phyloP scores from a whole-genome alignment of 2,888 invertebrate species.

The Melikaiella ostensackeni region DNA sequence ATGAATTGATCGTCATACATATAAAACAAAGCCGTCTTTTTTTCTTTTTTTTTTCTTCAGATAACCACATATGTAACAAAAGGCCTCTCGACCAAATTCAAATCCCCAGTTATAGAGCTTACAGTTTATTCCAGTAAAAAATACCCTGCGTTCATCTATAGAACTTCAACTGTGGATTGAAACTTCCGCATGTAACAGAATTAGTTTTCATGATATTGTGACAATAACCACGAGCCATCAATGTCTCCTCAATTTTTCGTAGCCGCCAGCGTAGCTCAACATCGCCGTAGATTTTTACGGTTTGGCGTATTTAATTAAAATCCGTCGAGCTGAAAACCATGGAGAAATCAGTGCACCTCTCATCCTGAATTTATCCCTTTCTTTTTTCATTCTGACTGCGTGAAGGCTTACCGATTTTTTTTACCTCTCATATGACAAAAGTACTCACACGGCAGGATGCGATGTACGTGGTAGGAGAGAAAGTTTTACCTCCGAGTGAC shows the following conservation, averaged over 20 bases:
- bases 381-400: constrained; percentile 17
- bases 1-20: neutral
- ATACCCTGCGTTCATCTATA: neutral
- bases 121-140: neutral
- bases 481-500: constrained; percentile 35
- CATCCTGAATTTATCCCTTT: constrained; percentile 29
- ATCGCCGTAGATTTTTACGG: constrained; percentile 30
- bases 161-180: neutral
- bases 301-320: constrained; percentile 39
- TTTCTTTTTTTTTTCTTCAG: neutral
- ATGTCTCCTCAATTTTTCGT: constrained; percentile 32
- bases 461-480: constrained; percentile 16
- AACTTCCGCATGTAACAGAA: neutral
- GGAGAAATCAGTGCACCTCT: constrained; percentile 34
- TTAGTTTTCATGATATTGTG: constrained; percentile 31
- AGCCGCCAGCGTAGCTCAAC: constrained; percentile 4
- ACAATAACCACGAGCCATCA: constrained; percentile 30
- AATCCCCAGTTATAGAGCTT: neutral
- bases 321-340: constrained; percentile 33
- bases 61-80: neutral
- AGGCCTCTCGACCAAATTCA: neutral
- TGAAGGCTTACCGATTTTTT: constrained; percentile 36
- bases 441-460: constrained; percentile 34
- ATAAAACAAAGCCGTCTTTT: neutral
- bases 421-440: constrained; percentile 36